Conservation (phyloP, 2,888 invertebrate species). For the Diarsia brunnea region DNA sequence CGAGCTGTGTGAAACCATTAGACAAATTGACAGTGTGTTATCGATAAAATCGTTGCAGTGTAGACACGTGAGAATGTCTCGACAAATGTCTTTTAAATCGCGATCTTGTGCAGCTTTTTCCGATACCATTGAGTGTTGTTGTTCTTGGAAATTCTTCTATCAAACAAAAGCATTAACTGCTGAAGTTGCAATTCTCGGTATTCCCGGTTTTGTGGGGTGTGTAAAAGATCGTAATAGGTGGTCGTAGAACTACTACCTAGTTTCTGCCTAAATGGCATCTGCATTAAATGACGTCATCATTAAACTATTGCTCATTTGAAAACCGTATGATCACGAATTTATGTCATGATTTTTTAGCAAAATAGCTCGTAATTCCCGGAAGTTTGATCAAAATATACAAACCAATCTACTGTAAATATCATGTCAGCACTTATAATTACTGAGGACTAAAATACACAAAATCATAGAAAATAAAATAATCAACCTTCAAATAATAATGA, state of each 20-base stretch:
- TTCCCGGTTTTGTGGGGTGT: neutral
- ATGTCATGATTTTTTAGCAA: too few relatives aligned
- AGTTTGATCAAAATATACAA: neutral
- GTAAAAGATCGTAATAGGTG: neutral
- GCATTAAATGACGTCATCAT: neutral
- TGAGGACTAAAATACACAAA: neutral
- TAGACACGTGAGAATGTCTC: neutral
- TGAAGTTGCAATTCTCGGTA: neutral
- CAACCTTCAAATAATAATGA: too few relatives aligned
- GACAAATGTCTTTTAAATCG: neutral
- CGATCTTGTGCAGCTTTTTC: neutral
- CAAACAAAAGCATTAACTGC: neutral
- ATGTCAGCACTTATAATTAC: neutral
- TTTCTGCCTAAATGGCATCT: neutral
- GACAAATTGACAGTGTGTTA: conserved; percentile 45
- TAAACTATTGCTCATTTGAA: neutral
- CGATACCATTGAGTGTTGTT: neutral
- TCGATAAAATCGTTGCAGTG: conserved; percentile 35
- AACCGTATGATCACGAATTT: neutral
- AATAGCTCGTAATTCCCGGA: neutral
- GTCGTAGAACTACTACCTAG: neutral
- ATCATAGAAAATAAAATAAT: neutral
- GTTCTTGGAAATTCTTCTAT: neutral
- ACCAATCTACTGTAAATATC: neutral
- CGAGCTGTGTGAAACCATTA: conserved; percentile 21